Evolutionary conservation across 2,888 invertebrate species (phyloP), one percentile per base, ranked within the genome.

Genomic region (Bursaphelenchus okinawaensis): DNA sequence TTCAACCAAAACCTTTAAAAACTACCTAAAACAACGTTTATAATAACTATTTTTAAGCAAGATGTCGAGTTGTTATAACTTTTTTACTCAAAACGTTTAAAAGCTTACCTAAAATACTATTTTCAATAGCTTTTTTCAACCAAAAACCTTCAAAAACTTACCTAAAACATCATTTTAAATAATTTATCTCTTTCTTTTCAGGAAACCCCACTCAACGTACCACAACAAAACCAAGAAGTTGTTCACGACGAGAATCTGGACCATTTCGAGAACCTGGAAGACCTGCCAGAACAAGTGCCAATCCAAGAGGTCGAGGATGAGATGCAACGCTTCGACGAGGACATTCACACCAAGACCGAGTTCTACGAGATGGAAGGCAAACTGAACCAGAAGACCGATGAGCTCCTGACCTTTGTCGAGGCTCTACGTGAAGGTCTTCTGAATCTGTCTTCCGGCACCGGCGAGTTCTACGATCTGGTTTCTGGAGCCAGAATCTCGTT

Each of bases 371-470:
- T 83, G 80, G 83, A 83, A 52, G 83, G 81, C 26, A 72, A 72
- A 12, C 68, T 78, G 50, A 77, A 83, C 72, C 81, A 81, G 23
- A 88, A 88, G 78, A 92, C 91, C 0, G 91, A 90, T 71, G 90
- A 92, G 83, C 88, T 90, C 72, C 86, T 96, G 78, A 92, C 93
- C 16, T 89, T 96, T 57, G 90, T 91, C 72, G 92, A 95, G 85
- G 94, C 94, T 7, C 91, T 96, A 72, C 89, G 90, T 73, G 88
- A 90, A 85, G 89, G 92, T 72, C 89, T 94, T 72, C 87, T 96
- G 63, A 93, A 95, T 83, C 90, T 91, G 66, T 87, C 90, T 83
- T 89, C 89, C 58, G 93, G 77, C 20, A 40, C 40, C n/a, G 82
- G 93, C 67, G 89, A 89, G 54, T 91, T 91, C 83, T 81, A 85